A percentile compares a stretch with the other conserved stretches of the same genome.
Evolutionary conservation across 2,888 invertebrate genomes (phyloP).

Genomic region (Drosophila diplacantha): DNA sequence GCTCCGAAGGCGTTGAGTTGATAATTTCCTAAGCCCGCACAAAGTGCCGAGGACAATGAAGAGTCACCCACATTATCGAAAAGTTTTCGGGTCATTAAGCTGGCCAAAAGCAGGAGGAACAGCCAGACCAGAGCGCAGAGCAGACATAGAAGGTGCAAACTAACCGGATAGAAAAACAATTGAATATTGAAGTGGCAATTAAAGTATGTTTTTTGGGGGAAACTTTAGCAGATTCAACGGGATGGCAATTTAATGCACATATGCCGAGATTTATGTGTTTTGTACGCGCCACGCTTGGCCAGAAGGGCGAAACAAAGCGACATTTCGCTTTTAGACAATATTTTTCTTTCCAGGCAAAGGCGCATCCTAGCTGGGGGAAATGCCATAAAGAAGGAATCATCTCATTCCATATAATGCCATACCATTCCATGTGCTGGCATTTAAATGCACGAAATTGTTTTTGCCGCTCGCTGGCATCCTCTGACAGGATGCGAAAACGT

Average conservation of each 20-base stretch:
- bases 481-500: slow-evolving; percentile 62
- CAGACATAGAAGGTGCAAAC: slow-evolving; percentile 46
- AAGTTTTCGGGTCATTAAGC: slow-evolving; percentile 77
- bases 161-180: slow-evolving; percentile 62
- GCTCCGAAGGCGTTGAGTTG: slow-evolving; percentile 51
- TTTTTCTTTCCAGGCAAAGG: slow-evolving; percentile 37
- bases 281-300: slow-evolving; percentile 55
- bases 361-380: slow-evolving; percentile 9
- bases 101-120: slow-evolving; percentile 6
- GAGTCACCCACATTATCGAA: slow-evolving; percentile 74
- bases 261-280: slow-evolving; percentile 71
- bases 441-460: slow-evolving; percentile 70
- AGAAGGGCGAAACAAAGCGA: slow-evolving; percentile 66
- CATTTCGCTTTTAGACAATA: slow-evolving; percentile 64
- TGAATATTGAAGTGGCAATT: slow-evolving; percentile 60
- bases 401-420: slow-evolving; percentile 11
- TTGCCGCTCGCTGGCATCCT: slow-evolving; percentile 59
- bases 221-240: slow-evolving; percentile 6
- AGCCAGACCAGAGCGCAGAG: slow-evolving; percentile 10
- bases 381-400: slow-evolving; percentile 38
- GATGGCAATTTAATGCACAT: slow-evolving; percentile 65
- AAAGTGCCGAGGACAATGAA: slow-evolving; percentile 37
- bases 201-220: slow-evolving; percentile 37
- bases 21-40: slow-evolving; percentile 59
- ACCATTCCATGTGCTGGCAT: slow-evolving; percentile 51